phyloP scores from a whole-genome alignment of 2,797 vertebrate species.

The Leucoraja ocellata region DNA sequence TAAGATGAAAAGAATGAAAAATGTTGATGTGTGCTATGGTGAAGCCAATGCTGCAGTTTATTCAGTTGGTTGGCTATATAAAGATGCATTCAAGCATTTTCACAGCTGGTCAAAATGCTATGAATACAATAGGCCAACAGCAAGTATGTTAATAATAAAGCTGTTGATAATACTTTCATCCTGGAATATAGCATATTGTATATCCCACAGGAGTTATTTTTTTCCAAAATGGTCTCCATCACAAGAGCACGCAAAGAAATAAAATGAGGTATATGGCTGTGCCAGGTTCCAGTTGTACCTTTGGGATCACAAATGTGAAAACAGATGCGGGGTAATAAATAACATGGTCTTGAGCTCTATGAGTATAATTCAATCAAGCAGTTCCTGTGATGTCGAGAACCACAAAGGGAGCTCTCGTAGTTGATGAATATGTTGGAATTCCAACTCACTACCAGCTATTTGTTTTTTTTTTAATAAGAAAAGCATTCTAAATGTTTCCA shows the following conservation, averaged over 20 bases:
- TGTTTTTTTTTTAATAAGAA: background rate
- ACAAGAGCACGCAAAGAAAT: background rate
- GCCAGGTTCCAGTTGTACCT: background rate
- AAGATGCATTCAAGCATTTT: background rate
- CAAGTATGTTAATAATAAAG: background rate
- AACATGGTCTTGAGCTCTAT: background rate
- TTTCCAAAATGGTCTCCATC: background rate
- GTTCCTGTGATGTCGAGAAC: background rate
- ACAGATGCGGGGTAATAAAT: constrained; percentile 11
- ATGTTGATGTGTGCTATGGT: background rate
- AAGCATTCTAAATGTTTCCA: background rate
- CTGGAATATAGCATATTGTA: background rate
- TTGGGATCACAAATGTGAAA: constrained; percentile 18
- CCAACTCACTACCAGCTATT: background rate
- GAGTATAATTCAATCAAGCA: constrained; percentile 9
- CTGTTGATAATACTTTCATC: background rate
- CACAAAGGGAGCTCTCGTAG: background rate
- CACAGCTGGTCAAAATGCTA: background rate
- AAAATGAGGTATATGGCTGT: background rate
- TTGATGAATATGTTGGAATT: background rate
- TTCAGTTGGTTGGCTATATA: background rate
- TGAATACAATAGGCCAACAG: background rate
- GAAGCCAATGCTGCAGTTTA: background rate
- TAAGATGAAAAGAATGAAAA: background rate
- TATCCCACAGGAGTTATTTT: background rate